Base-by-base conservation (phyloP, 2,888 invertebrate genomes). In the Drosophila flavopinicola region DNA sequence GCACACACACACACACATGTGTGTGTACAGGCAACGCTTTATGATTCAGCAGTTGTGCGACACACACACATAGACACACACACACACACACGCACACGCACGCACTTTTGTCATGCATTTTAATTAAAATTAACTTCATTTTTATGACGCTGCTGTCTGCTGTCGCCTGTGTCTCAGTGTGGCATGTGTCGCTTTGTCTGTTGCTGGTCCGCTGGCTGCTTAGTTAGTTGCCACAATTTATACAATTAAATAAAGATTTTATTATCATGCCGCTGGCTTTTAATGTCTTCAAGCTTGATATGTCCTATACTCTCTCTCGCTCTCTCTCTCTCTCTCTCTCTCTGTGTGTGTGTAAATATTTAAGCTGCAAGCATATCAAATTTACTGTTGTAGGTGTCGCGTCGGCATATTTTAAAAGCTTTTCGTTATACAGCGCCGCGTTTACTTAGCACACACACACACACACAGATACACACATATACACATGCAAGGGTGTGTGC, bases 371-470 rank as follows among this genome's bases (percentile, higher is more conserved):
- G 77, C 75, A 78, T 73, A 83, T 83, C 73, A 78, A 77, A 83
- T 88, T 76, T 76, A 80, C 83, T 77, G 70, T 59, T 64, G 75
- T 75, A 88, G 88, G 88, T 88, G 87, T 88, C 78, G 88, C 87
- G 88, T 88, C 88, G 87, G 88, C 87, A 88, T 88, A 88, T 88
- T 88, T 88, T 87, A 88, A 88, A 88, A 88, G 88, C 88, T 82
- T 85, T 84, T 87, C 78, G 78, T 80, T 88, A 72, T 69, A 82
- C 78, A 73, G 59, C 41, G 44, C 20, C 44, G 53, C 70, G 85
- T 87, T 87, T 87, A 79, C 87, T 87, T 79, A 77, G 69, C 70
- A 73, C 51, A 37, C 35, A 37, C 38, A 3, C 23, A 23, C n/a
- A 38, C 38, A 11, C 38, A 37, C 29, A 17, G 29, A 30, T 11